Evolutionary conservation across 2,797 vertebrate species (phyloP).

Genomic region (Eulemur mongoz): DNA sequence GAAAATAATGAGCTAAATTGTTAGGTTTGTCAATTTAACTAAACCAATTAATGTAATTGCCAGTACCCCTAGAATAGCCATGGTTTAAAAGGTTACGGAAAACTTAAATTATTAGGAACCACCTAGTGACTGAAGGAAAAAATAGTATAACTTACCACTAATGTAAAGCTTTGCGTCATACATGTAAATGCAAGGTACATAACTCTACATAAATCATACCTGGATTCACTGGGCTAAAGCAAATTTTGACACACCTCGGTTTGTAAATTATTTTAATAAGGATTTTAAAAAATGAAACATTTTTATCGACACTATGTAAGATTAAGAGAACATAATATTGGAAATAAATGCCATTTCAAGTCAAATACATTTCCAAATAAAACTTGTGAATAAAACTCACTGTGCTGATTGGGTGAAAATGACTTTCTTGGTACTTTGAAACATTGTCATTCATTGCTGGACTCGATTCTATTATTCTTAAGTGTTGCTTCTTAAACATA

Average conservation of each 20-base stretch:
- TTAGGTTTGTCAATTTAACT: background rate
- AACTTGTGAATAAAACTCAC: background rate
- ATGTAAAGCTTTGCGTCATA: background rate
- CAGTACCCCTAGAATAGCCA: background rate
- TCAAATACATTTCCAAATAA: background rate
- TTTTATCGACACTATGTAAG: background rate
- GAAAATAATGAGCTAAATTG: background rate
- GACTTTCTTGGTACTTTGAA: background rate
- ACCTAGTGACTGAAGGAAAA: background rate
- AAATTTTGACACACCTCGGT: background rate
- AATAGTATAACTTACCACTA: background rate
- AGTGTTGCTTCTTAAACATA: background rate
- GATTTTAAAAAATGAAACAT: background rate
- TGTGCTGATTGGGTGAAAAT: background rate
- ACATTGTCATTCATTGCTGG: background rate
- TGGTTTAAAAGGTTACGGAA: background rate
- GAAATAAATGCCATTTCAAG: background rate
- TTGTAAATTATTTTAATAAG: background rate
- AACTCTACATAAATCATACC: background rate
- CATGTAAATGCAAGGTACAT: background rate
- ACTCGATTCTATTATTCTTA: background rate
- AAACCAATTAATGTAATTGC: background rate
- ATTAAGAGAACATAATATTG: background rate
- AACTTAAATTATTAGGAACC: background rate
- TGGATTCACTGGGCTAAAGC: background rate